Conservation (phyloP, 1,140 invertebrate genomes). For the Drosophila sp. region DNA sequence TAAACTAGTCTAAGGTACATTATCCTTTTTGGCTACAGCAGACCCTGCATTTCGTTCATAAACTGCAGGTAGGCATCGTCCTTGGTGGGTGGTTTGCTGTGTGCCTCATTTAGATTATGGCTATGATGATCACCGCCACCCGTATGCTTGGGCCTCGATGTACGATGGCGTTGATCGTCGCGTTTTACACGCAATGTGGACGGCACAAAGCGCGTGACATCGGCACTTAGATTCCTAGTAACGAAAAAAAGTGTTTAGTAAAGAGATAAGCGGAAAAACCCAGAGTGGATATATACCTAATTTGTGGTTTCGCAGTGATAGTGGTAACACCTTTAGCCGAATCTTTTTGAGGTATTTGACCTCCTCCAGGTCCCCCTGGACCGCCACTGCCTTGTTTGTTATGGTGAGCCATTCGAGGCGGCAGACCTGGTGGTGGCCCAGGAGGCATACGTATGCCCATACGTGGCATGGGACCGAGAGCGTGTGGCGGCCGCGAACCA, state of each 20-base stretch:
- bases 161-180: slow-evolving; percentile 87
- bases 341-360: slow-evolving; percentile 72
- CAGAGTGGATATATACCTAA: slow-evolving; percentile 83
- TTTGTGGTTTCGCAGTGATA: slow-evolving; percentile 97
- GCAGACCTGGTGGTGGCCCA: slow-evolving; percentile 88
- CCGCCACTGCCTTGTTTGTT: slow-evolving; percentile 41
- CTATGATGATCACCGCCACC: slow-evolving; percentile 70
- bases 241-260: neutral
- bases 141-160: slow-evolving; percentile 76
- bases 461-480: slow-evolving; percentile 85
- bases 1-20: slow-evolving; percentile 7
- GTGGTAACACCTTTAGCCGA: slow-evolving; percentile 85
- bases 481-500: slow-evolving; percentile 85
- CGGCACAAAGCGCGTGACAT: slow-evolving; percentile 97
- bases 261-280: neutral
- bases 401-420: slow-evolving; percentile 83
- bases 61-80: slow-evolving; percentile 99
- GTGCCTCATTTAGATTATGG: slow-evolving; percentile 79
- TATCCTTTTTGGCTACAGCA: slow-evolving; percentile 86
- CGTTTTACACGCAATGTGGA: slow-evolving; percentile 93
- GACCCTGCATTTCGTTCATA: slow-evolving; percentile 98
- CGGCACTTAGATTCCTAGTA: slow-evolving; percentile 93
- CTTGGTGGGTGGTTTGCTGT: slow-evolving; percentile 89
- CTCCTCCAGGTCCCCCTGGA: slow-evolving; percentile 38
- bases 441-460: slow-evolving; percentile 85